Percentiles rank a stretch among this genome's conserved stretches.
Conservation (phyloP, 2,797 vertebrate genomes). For the Acridotheres tristis region DNA sequence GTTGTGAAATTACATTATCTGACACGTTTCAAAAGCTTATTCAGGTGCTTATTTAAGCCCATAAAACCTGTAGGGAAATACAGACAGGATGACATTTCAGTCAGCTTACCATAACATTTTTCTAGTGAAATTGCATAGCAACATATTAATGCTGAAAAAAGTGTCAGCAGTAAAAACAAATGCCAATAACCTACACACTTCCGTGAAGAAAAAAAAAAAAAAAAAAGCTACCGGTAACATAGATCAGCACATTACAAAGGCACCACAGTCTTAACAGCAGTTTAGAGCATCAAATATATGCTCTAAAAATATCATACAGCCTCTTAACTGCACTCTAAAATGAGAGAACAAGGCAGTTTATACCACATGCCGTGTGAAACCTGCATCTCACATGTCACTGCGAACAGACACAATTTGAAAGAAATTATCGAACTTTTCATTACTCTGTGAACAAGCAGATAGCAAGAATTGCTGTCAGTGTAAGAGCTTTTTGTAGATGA, state of each 20-base stretch:
- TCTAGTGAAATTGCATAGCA: constrained; percentile 58
- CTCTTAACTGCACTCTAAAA: constrained; percentile 31
- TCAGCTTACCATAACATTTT: constrained; percentile 68
- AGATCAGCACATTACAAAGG: constrained; percentile 59
- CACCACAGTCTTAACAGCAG: constrained; percentile 30
- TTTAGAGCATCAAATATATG: constrained; percentile 17
- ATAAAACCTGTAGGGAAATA: constrained; percentile 53
- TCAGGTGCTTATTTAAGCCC: constrained; percentile 72
- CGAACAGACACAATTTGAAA: constrained; percentile 29
- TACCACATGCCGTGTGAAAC: neutral
- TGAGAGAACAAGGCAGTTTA: constrained; percentile 7
- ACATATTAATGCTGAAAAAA: constrained; percentile 61
- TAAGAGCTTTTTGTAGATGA: constrained; percentile 13
- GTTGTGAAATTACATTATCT: constrained; percentile 61
- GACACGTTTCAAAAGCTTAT: constrained; percentile 67
- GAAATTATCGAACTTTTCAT: constrained; percentile 29
- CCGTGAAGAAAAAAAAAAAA: neutral
- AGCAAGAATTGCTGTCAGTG: constrained; percentile 5
- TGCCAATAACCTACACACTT: constrained; percentile 56
- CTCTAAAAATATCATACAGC: constrained; percentile 38
- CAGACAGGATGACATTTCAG: constrained; percentile 66
- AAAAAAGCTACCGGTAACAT: constrained; percentile 31
- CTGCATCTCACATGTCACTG: neutral
- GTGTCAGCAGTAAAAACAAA: constrained; percentile 63
- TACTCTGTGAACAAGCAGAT: constrained; percentile 28